Evolutionary conservation across 2,888 invertebrate genomes (phyloP), one percentile per base, ranked within the genome.

Genomic region (Drosophila paramelanica): DNA sequence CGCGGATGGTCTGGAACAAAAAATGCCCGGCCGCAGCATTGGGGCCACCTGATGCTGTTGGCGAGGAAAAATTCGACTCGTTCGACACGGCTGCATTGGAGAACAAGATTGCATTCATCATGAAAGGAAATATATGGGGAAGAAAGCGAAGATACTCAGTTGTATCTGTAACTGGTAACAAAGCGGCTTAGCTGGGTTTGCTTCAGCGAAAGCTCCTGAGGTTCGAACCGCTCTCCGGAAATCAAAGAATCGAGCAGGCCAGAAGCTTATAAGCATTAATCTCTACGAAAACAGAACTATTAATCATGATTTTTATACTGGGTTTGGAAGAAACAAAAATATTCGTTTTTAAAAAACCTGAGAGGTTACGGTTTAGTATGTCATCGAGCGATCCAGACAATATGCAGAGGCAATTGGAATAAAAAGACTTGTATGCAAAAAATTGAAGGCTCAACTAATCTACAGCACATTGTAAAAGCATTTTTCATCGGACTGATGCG

Each of bases 91-190:
- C 95, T 92, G 95, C 98, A 3, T 92, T 99, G 36, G 97, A 98
- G 85, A 93, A 94, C 71, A 97, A 97, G 93, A 94, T 95, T 38
- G 96, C 98, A 0, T 94, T 96, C 27, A 95, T 96, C 76, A 98
- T 99, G 98, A 97, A 97, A 76, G 97, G 97, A 14, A 97, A 95
- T 90, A 94, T 98, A n/a, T n/a, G n/a, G 91, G 99, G 99, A 0
- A 94, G 98, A 50, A 96, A 95, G 57, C 94, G 96, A 64, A 94
- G 95, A 67, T 94, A 95, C 85, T 96, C 97, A 57, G 94, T 95
- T 23, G 93, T 96, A 91, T 95, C 96, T 13, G 96, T 98, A 5
- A 97, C 97, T 58, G 99, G 99, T 31, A 99, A 99, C 93, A 94
- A 95, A 95, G 97, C 88, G 99, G 99, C 2, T 92, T 98, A 27